phyloP scores from a whole-genome alignment of 2,888 invertebrate species.

The Marasmarcha lunaedactyla region DNA sequence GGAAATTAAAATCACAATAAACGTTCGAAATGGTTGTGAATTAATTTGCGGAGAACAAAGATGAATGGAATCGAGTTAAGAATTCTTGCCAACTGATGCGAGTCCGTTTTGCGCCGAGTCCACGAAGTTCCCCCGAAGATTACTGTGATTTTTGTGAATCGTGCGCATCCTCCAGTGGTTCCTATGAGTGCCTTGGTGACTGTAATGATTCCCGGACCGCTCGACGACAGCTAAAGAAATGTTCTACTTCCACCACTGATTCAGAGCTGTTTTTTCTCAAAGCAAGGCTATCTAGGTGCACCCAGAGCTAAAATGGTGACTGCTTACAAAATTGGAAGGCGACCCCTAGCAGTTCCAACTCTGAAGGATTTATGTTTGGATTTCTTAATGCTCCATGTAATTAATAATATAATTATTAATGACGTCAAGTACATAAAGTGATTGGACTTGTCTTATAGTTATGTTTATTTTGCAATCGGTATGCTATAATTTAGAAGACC shows the following conservation, averaged over 20 bases:
- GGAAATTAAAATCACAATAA: not conserved
- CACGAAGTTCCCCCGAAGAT: constrained; percentile 33
- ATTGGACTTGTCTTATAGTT: not conserved
- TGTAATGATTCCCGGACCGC: not conserved
- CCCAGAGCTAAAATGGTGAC: not conserved
- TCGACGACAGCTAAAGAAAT: constrained; percentile 26
- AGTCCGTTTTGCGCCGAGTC: constrained; percentile 51
- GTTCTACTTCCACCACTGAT: constrained; percentile 9
- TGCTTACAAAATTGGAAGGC: constrained; percentile 24
- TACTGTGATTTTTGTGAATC: constrained; percentile 22
- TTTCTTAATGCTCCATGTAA: constrained; percentile 68
- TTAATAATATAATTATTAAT: constrained; percentile 10
- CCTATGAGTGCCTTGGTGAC: no score
- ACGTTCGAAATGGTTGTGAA: not conserved
- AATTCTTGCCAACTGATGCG: constrained; percentile 29
- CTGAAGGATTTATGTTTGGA: constrained; percentile 69
- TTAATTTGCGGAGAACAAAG: not conserved
- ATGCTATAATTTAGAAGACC: not conserved
- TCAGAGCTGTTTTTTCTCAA: constrained; percentile 8
- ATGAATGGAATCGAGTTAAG: not conserved
- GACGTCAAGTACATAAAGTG: not conserved
- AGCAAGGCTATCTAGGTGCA: constrained; percentile 8
- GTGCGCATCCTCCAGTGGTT: constrained; percentile 13
- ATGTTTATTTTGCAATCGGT: not conserved
- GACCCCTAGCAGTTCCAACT: constrained; percentile 45